phyloP scores from a whole-genome alignment of 1,140 invertebrate genomes.

The Dufourea novaeangliae region DNA sequence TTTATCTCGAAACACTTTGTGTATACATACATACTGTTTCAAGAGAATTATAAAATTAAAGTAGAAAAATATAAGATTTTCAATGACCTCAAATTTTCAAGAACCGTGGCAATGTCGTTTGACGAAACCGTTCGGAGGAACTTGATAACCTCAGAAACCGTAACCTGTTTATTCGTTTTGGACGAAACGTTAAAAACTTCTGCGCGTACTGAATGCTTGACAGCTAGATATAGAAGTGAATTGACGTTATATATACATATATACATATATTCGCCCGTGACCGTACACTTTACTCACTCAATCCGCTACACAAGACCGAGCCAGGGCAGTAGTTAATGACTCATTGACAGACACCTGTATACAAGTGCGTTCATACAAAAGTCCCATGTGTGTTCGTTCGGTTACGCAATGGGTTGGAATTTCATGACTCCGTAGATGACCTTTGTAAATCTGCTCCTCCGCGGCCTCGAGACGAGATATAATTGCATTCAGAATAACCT shows the following conservation, averaged over 20 bases:
- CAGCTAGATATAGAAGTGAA: not conserved
- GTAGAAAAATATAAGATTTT: too few relatives aligned
- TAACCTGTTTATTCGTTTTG: not conserved
- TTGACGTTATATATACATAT: conserved; percentile 25
- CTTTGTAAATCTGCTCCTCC: not conserved
- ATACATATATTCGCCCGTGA: conserved; percentile 13
- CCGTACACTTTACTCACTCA: conserved; percentile 28
- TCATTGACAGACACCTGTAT: conserved; percentile 50
- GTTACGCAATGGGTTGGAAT: conserved; percentile 50
- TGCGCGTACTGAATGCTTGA: not conserved
- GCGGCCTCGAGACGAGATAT: not conserved
- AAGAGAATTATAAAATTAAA: too few relatives aligned
- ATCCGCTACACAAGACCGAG: conserved; percentile 47
- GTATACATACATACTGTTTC: too few relatives aligned
- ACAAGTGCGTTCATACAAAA: not conserved
- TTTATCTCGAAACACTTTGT: too few relatives aligned
- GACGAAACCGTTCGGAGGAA: too few relatives aligned
- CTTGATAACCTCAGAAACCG: too few relatives aligned
- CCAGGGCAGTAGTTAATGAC: conserved; percentile 54
- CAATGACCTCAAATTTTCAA: too few relatives aligned
- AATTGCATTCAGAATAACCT: not conserved
- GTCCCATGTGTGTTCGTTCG: conserved; percentile 5
- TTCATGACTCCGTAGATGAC: conserved; percentile 19
- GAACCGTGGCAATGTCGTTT: too few relatives aligned
- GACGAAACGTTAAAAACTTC: not conserved